Percentiles rank a stretch among this genome's conserved stretches.
Evolutionary conservation across 37 sponge, comb jelly and placozoan genomes (phyloP).

Genomic region (Ianthella basta): DNA sequence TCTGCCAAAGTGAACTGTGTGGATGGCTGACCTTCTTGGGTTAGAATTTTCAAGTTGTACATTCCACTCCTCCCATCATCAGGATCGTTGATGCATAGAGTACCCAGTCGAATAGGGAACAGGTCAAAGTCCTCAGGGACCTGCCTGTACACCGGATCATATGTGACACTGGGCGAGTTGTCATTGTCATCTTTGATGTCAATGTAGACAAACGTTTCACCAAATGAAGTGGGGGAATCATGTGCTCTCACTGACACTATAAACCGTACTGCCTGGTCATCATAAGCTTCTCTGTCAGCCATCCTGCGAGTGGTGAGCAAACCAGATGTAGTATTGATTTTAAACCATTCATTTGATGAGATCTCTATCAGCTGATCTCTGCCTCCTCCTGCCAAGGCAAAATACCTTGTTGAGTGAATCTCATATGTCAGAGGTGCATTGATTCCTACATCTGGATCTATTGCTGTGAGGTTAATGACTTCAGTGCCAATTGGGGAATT

Average conservation of each 20-base stretch:
- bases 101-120: slow-evolving; percentile 14
- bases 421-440: not conserved
- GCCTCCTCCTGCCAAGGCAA: not conserved
- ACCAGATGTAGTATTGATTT: slow-evolving; percentile 23
- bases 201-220: not conserved
- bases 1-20: not conserved
- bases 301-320: not conserved
- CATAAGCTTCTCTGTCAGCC: slow-evolving; percentile 31
- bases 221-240: not conserved
- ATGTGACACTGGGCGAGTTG: slow-evolving; percentile 2
- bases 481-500: not conserved
- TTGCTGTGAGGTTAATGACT: slow-evolving; percentile 33
- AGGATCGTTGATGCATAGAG: not conserved
- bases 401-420: not conserved
- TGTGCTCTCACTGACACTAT: not conserved
- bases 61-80: slow-evolving; percentile 35
- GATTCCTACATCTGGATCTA: slow-evolving; percentile 21
- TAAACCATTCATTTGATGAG: not conserved
- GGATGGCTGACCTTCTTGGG: not conserved
- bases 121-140: slow-evolving; percentile 10
- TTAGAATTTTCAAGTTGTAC: not conserved
- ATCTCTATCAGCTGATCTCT: not conserved
- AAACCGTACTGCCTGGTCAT: slow-evolving; percentile 7
- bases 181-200: slow-evolving; percentile 11
- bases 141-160: not conserved